Conservation (phyloP, 2,113 vertebrate species). For the Dasyornis broadbenti region DNA sequence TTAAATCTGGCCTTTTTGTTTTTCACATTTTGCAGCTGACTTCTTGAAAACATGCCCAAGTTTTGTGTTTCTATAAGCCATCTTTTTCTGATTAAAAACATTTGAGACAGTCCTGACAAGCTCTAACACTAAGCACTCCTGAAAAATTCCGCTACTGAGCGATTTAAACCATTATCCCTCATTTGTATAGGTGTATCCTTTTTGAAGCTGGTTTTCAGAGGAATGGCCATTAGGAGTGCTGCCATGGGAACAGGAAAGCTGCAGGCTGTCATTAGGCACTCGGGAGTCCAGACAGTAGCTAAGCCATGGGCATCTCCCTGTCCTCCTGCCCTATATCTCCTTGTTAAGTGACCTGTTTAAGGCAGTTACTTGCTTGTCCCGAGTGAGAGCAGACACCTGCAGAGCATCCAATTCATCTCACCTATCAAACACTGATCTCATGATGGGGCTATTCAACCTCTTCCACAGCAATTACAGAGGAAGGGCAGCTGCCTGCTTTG, state of each 20-base stretch:
- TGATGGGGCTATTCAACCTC: neutral
- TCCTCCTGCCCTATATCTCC: neutral
- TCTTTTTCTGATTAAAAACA: neutral
- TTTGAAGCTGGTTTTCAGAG: neutral
- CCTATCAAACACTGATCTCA: neutral
- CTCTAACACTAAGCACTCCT: neutral
- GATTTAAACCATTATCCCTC: neutral
- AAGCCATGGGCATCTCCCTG: neutral
- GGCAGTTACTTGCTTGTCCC: neutral
- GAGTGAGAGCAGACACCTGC: neutral
- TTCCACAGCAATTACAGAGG: neutral
- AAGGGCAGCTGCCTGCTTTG: neutral
- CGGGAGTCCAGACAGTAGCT: neutral
- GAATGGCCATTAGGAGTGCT: neutral
- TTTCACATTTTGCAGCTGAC: neutral
- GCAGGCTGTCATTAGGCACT: neutral
- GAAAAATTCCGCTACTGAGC: neutral
- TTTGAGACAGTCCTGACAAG: neutral
- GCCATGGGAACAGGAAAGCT: neutral
- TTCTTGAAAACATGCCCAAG: neutral
- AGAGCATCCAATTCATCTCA: neutral
- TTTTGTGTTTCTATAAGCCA: neutral
- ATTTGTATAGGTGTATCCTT: neutral
- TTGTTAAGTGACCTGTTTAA: neutral
- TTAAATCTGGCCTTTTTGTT: neutral